Base-by-base conservation (phyloP, 2,888 invertebrate species). In the Andrena marginata region DNA sequence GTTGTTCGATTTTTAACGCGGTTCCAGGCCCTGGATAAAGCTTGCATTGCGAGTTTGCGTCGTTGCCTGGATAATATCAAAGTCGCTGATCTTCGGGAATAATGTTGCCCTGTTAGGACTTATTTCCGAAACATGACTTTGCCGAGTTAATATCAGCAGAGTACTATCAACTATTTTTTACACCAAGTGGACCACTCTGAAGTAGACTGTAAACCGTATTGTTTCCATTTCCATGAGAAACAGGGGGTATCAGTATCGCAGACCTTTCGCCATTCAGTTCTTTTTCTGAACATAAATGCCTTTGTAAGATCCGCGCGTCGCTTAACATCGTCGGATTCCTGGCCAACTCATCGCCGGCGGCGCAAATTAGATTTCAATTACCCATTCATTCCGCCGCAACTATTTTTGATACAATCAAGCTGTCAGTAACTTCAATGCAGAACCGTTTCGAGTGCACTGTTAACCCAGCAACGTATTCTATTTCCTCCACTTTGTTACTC, bases 61-160 rank as follows among this genome's bases (percentile, higher is more conserved):
- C 48, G 13, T 31, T 35, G 2, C 29, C 23, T 23, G 10, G 2
- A n/a, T 16, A 7, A 13, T 48, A 67, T 56, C 29, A 10, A 73
- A 13, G 54, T 26, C 35, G 1, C 10, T 54, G 13, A 51, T 65
- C 3, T 10, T 13, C 0, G 0, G 20, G 7, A 33, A 29, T 70
- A 71, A 75, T 71, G 72, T 75, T 75, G 42, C 20, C 29, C 62
- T 23, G 29, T 62, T 62, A 75, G n/a, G 59, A 29, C 33, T 29
- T 62, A 26, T 56, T 59, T 23, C n/a, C 59, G 20, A 49, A 29
- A 10, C 26, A 29, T 20, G 49, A 51, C 26, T 35, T 60, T 2
- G 16, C 0, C 29, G 51, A 75, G 62, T 49, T 71, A 20, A 62
- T 71, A 62, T 20, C 35, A 20, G 49, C 51, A 33, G 23, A 8